A percentile compares a stretch with the other conserved stretches of the same genome.
Conservation (phyloP, 2,797 vertebrate species). For the Thripadectes ignobilis region DNA sequence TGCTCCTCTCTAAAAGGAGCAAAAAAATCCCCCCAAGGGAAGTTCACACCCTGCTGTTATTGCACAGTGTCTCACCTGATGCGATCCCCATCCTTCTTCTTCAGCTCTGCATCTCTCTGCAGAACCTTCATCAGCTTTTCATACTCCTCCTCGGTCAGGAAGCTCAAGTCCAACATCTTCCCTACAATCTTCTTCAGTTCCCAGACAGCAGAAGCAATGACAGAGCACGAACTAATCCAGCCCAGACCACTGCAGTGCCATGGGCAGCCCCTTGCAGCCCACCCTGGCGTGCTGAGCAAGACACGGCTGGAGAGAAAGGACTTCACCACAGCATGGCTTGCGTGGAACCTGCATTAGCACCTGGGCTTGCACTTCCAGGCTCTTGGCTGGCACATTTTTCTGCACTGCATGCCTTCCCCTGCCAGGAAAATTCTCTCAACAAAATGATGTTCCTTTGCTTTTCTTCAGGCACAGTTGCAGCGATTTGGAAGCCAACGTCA, state of each 20-base stretch:
- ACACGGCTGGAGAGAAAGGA: not conserved
- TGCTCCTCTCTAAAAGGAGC: not conserved
- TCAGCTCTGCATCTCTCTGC: conserved; percentile 77
- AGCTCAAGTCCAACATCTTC: conserved; percentile 76
- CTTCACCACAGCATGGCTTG: not conserved
- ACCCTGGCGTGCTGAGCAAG: not conserved
- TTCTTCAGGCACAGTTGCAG: not conserved
- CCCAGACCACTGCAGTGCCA: not conserved
- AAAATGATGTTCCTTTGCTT: conserved; percentile 1
- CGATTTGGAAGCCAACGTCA: not conserved
- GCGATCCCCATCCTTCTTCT: conserved; percentile 74
- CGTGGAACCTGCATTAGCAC: not conserved
- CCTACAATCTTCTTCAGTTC: not conserved
- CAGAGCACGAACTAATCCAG: not conserved
- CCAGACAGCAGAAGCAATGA: not conserved
- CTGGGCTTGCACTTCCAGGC: not conserved
- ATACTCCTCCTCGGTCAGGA: conserved; percentile 75
- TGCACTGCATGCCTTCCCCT: not conserved
- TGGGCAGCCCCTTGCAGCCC: not conserved
- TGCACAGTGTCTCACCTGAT: conserved; percentile 64
- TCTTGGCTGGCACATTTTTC: not conserved
- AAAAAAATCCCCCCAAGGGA: not conserved
- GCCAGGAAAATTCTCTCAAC: not conserved
- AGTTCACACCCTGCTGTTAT: not conserved
- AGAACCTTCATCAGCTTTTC: conserved; percentile 74